Percentiles rank a stretch among this genome's conserved stretches.
Conservation (phyloP, 2,797 vertebrate genomes). For the Mormyrops attenuatus region DNA sequence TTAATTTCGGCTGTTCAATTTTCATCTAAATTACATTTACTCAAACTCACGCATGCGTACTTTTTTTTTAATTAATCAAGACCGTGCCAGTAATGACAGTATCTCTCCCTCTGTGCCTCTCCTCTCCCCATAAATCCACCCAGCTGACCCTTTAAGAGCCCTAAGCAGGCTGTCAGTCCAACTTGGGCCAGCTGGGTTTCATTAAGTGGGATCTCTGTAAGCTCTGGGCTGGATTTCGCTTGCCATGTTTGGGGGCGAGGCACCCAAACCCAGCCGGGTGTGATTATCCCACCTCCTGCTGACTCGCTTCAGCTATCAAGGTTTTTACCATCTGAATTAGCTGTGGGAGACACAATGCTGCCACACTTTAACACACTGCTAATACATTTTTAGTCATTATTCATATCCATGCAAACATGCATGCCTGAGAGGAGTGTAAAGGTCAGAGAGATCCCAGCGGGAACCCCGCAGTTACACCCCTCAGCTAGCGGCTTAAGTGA, state of each 20-base stretch:
- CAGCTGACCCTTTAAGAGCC: conserved; percentile 3
- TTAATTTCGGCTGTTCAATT: neutral
- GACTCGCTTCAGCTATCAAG: neutral
- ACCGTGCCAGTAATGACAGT: neutral
- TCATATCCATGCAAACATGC: neutral
- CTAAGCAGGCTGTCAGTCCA: neutral
- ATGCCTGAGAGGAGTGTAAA: neutral
- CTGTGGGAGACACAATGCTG: neutral
- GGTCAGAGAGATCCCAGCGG: neutral
- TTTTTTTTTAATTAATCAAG: conserved; percentile 5
- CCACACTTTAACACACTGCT: neutral
- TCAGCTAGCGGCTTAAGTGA: neutral
- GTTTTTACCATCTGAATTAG: neutral
- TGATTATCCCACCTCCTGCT: neutral
- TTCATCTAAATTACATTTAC: conserved; percentile 12
- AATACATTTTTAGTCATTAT: neutral
- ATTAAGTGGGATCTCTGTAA: conserved; percentile 9
- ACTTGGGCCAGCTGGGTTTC: neutral
- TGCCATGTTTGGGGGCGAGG: neutral
- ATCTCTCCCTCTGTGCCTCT: neutral
- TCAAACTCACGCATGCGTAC: conserved; percentile 1
- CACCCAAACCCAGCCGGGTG: neutral
- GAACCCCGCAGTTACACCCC: neutral
- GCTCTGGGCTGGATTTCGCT: neutral
- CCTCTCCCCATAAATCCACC: neutral